Percentiles rank a stretch among this genome's conserved stretches.
These are phyloP conservation scores for Anguilla rostrata DNA, from an alignment of 2,113 vertebrate species.

Conservation along the genomic window DNA sequence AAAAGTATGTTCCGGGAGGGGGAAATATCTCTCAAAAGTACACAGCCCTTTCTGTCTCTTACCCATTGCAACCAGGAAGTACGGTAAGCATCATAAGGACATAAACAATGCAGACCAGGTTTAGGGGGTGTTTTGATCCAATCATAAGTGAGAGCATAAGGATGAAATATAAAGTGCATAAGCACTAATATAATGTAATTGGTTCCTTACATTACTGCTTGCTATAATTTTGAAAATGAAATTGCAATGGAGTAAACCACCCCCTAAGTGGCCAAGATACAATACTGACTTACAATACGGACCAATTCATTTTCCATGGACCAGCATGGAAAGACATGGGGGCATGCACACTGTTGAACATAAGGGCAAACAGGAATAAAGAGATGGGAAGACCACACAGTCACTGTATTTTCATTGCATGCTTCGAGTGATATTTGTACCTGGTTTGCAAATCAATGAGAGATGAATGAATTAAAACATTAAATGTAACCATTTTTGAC, in stretches of 20 bases:
- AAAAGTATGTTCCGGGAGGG: background rate
- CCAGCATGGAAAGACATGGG: conserved; percentile 12
- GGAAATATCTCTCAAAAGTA: conserved; percentile 13
- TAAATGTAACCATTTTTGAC: background rate
- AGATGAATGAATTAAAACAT: background rate
- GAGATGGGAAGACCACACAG: conserved; percentile 12
- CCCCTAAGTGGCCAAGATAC: conserved; percentile 26
- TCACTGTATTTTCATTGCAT: conserved; percentile 40
- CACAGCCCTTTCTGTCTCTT: background rate
- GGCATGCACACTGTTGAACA: conserved; percentile 28
- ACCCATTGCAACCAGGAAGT: background rate
- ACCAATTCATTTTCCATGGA: conserved; percentile 19
- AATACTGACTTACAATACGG: conserved; percentile 25
- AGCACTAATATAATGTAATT: background rate
- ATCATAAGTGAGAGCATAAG: background rate
- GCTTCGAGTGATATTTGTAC: conserved; percentile 19
- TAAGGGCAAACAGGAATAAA: background rate
- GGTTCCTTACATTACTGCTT: background rate
- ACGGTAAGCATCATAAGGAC: background rate
- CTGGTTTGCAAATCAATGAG: background rate
- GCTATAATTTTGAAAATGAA: background rate
- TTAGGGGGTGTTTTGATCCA: conserved; percentile 43
- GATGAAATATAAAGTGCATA: background rate
- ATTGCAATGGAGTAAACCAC: conserved; percentile 35
- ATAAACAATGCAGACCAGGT: conserved; percentile 24